Base-by-base conservation (phyloP, 2,113 vertebrate genomes). In the Myotis davidii region DNA sequence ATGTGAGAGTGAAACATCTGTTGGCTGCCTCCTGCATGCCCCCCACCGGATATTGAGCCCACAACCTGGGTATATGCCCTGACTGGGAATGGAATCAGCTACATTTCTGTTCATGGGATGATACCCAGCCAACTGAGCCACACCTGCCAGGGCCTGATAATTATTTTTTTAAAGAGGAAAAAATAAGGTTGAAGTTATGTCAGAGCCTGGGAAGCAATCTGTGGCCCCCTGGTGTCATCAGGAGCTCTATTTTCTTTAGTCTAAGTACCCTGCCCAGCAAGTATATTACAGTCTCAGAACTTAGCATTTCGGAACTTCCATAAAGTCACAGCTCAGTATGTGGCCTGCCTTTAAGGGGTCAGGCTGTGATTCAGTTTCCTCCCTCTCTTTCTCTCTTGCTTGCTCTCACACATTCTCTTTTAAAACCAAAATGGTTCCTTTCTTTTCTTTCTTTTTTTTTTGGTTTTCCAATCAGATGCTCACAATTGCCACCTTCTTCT, bases 221-320 rank as follows among this genome's bases (percentile, higher is more conserved):
- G 91, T 88, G 45, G 72, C 87, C 81, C 91, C 95, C 72, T 94
- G 96, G 42, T 96, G 93, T 95, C 85, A 95, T 97, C 96, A 96
- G 98, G 95, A 97, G 93, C 39, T 79, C 85, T 94, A 34, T 97
- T 95, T 97, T 88, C 61, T 98, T 96, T 88, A 39, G 34, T 96
- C 85, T 97, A 97, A 97, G 95, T 72, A 14, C 72, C 85, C 88
- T 94, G 94, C 88, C 81, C 94, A 97, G 97, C 96, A 96, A 97
- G 93, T 64, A 74, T 39, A 13, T 94, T 64, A 50, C 90, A 82
- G 86, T 77, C 69, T 76, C 45, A 94, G 92, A 97, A 94, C 94
- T 94, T 92, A 92, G 94, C 96, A 87, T 96, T 97, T 98, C 96
- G 95, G 88, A 96, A 94, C 70, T 94, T 87, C 98, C 94, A 93